Evolutionary conservation across 2,888 invertebrate species (phyloP), one percentile per base, ranked within the genome.

Genomic region (Dynastes hyllus): DNA sequence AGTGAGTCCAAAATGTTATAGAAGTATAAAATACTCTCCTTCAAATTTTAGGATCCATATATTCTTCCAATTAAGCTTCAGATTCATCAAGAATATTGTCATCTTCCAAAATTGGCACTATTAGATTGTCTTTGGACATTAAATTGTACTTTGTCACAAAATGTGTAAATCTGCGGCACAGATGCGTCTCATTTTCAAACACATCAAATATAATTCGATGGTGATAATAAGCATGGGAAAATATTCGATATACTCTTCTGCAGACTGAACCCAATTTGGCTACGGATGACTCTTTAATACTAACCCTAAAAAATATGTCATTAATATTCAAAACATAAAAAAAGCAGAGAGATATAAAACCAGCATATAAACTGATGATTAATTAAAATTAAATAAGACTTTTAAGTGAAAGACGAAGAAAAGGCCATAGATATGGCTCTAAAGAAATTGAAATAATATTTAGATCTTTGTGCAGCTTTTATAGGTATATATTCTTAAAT

Each of bases 171-270:
- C 96, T 93, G 88, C 96, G 95, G 91, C 99, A 99, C 81, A 99
- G 91, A 89, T 95, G 97, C 37, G 98, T 98, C 90, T 98, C 97
- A 86, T 95, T 95, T 92, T 99, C 99, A 90, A 99, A 99, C 84
- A 97, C 96, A 90, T 99, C 98, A 91, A 99, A 99, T 88, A 99
- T 95, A 84, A 94, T 92, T 85, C 97, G 93, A 90, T 99, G 99
- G 90, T 99, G 99, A 89, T 97, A 99, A 90, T 98, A 99, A 50
- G 99, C 99, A 91, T 99, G 99, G 70, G 99, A 99, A 90, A 99
- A 99, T 89, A 99, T 99, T 91, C 99, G 94, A 89, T 99, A 99
- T 1, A 99, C 99, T 85, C 99, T 93, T 85, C 99, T 93, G 90
- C 99, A 99, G 9, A 99, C 99, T 63, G 99, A 99, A 73, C 99